Base-by-base conservation (phyloP, 2,113 vertebrate genomes). In the Struthidea cinerea region DNA sequence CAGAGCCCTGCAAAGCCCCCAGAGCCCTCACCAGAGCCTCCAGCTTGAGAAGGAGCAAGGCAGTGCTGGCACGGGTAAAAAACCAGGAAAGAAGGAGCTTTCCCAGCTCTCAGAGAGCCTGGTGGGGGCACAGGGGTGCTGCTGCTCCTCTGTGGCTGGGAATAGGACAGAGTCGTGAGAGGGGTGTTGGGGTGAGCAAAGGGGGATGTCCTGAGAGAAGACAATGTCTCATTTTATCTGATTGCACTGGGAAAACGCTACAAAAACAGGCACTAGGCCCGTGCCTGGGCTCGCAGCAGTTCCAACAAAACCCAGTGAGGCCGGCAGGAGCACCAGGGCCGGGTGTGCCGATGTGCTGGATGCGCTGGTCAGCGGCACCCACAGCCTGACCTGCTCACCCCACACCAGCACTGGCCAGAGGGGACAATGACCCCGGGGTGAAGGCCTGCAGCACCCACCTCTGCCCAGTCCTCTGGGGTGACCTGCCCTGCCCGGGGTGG, bases 361-460 rank as follows among this genome's bases (percentile, higher is more conserved):
- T 14, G 52, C 2, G 6, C 46, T 65, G 60, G 46, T 13, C 49
- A 70, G 26, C 69, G 75, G 60, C 64, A 92, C 35, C 55, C 80
- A 42, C 69, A 84, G 26, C 56, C 18, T 2, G 1, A 32, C 52
- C 83, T 63, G 55, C 50, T 65, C 1, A 59, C 42, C 55, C 46
- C 49, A 21, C 59, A 75, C 15, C 46, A 37, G 53, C 3, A 0
- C 53, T 64, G 30, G 6, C 32, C 6, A 10, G 67, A 89, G 35
- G 41, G 28, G 13, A 87, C 3, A 60, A n/a, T 3, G 3, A 44
- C 39, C 41, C 73, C 0, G 0, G 63, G 20, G 32, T n/a, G 39
- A 74, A 42, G 27, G 1, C 3, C 30, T 27, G 61, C 50, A 70
- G 84, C 32, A 59, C 33, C 49, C 57, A 20, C 1, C 0, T 39